Base-by-base conservation (phyloP, 2,113 vertebrate genomes). In the Bubalus kerabau region DNA sequence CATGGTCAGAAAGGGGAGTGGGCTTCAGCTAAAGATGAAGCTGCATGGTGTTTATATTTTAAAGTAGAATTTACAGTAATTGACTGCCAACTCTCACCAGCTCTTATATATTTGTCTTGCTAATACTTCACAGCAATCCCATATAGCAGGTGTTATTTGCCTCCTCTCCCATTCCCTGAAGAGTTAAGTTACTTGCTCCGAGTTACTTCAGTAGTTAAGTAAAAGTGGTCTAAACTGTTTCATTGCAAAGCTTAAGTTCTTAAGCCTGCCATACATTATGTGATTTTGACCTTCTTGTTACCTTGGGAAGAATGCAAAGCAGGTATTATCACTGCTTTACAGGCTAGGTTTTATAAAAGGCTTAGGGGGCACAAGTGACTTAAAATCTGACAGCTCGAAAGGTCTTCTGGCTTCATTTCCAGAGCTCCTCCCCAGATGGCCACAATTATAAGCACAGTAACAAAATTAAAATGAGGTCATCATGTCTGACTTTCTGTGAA, bases 401-500 rank as follows among this genome's bases (percentile, higher is more conserved):
- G 57, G 36, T 30, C 50, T 78, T 91, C 67, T 86, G 59, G 36
- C 52, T 82, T 36, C 28, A 46, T 16, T 56, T 81, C 87, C 7
- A 28, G 48, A 12, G 19, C 9, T 64, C 83, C 82, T 81, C 26
- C 48, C 15, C 10, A 14, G 40, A 16, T 54, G 71, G 36, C 62
- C n/a, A 40, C 48, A 89, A 8, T 50, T n/a, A 26, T 13, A 48
- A 71, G 17, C 36, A 5, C 46, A 82, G 48, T 87, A 60, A 30
- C 60, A 87, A 87, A 80, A 59, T 96, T 90, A 86, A 95, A 64
- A 91, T 88, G 60, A 76, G n/a, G 76, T 82, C 92, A 87, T 71
- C 32, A 1, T 16, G 64, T 83, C 86, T n/a, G 81, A 94, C 28
- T 54, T 80, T 48, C 50, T 48, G 80, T 28, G 64, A 83, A 95